phyloP scores from a whole-genome alignment of 2,797 vertebrate genomes.

The Diceros bicornis region DNA sequence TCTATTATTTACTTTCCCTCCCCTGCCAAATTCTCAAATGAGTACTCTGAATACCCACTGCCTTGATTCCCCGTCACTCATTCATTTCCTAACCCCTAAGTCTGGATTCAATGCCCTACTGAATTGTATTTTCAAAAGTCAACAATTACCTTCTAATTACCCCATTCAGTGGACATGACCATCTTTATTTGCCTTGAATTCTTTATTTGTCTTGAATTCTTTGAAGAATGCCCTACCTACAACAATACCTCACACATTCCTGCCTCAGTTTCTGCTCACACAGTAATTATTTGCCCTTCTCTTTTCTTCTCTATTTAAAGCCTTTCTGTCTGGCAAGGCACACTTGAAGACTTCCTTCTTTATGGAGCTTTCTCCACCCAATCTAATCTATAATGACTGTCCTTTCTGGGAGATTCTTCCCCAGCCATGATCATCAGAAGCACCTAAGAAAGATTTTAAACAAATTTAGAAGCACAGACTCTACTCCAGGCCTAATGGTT shows the following conservation, averaged over 20 bases:
- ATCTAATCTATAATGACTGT: not conserved
- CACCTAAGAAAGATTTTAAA: constrained; percentile 41
- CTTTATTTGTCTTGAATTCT: constrained; percentile 48
- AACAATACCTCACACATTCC: not conserved
- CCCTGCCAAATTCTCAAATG: constrained; percentile 46
- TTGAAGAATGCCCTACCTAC: not conserved
- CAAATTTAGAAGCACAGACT: not conserved
- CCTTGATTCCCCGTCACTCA: not conserved
- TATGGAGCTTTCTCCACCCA: not conserved
- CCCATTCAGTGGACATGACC: not conserved
- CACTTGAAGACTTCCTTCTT: not conserved
- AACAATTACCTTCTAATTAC: not conserved
- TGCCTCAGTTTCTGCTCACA: not conserved
- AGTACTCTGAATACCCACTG: not conserved
- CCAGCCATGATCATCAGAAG: not conserved
- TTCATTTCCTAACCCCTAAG: constrained; percentile 27
- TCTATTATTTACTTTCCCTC: constrained; percentile 14
- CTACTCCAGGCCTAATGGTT: not conserved
- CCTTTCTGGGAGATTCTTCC: not conserved
- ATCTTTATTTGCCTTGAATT: constrained; percentile 54
- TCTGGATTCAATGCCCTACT: not conserved
- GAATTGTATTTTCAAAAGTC: constrained; percentile 13
- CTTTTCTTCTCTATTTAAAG: not conserved
- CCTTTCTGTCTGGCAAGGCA: not conserved
- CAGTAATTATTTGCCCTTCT: not conserved